Evolutionary conservation across 2,113 vertebrate genomes (phyloP).

Genomic region (Mus spicilegus): DNA sequence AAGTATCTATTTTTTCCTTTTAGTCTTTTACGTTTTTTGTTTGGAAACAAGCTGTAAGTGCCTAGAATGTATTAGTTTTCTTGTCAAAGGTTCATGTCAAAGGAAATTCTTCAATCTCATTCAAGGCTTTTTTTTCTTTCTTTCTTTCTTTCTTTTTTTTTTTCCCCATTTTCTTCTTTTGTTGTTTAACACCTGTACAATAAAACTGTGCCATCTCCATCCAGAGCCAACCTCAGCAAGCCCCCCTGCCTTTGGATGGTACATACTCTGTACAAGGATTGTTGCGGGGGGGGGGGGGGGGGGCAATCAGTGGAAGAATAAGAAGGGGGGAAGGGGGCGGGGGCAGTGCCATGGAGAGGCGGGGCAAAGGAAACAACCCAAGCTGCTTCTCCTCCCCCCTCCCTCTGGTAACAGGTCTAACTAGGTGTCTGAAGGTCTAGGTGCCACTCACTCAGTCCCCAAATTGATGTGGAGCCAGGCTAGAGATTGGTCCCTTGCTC

Average conservation of each 20-base stretch:
- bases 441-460: neutral
- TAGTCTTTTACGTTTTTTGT: conserved; percentile 43
- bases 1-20: conserved; percentile 30
- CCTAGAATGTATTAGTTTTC: conserved; percentile 19
- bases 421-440: neutral
- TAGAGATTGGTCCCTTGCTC: conserved; percentile 23
- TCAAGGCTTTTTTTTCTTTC: neutral
- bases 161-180: conserved; percentile 85
- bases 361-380: conserved; percentile 29
- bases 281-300: conserved; percentile 61
- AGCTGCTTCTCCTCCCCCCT: neutral
- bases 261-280: conserved; percentile 79
- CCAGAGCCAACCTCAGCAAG: conserved; percentile 63
- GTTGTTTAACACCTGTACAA: conserved; percentile 99
- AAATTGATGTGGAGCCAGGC: neutral
- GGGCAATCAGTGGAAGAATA: conserved; percentile 85
- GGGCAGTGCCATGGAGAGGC: neutral
- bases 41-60: conserved; percentile 66
- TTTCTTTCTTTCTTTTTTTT: conserved; percentile 81
- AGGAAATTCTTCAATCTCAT: conserved; percentile 55
- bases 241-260: conserved; percentile 54
- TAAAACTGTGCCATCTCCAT: conserved; percentile 95
- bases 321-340: conserved; percentile 37
- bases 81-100: conserved; percentile 47
- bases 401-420: neutral